Evolutionary conservation across 2,113 vertebrate genomes (phyloP), one percentile per base, ranked within the genome.

Genomic region (Ceuthmochares aereus): DNA sequence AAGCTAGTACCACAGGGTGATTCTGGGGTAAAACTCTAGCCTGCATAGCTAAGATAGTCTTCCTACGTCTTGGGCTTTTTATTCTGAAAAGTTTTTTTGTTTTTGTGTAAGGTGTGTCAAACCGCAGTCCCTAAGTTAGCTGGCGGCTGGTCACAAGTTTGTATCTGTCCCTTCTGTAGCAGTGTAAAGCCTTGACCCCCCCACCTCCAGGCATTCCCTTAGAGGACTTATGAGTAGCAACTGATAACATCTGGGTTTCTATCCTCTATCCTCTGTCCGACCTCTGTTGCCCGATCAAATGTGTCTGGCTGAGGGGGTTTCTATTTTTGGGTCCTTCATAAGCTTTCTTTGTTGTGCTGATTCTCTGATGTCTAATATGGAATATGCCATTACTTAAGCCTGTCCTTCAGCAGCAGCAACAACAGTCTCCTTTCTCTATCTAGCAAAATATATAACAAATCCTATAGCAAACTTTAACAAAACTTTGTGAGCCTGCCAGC

Each of bases 81-180:
- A 49, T 54, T 19, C 27, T 59, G 49, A 74, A 58, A 58, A 12
- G 42, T 68, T 14, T 40, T 73, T 62, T 73, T 37, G 6, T 36
- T 73, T 74, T 58, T 52, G 17, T 23, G 14, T 21, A 7, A 25
- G n/a, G 5, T 55, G 16, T 55, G 40, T 56, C 40, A 47, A 10
- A n/a, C 13, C 0, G 0, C 13, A 73, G 40, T 10, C 34, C 40
- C 36, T 42, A 60, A 29, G 63, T 29, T 26, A 87, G 64, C 17
- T 37, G 0, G 0, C 36, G 52, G 23, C 4, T 66, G n/a, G 58
- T 30, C 51, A 54, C 36, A 8, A 1, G 12, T 25, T 29, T 55
- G 52, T 42, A 27, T 30, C 32, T 72, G 43, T 62, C 49, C 64
- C 29, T 34, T 1, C 43, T 14, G 16, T 20, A n/a, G 34, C 36